Evolutionary conservation across 2,113 vertebrate species (phyloP).

Genomic region (Varanus salvator): DNA sequence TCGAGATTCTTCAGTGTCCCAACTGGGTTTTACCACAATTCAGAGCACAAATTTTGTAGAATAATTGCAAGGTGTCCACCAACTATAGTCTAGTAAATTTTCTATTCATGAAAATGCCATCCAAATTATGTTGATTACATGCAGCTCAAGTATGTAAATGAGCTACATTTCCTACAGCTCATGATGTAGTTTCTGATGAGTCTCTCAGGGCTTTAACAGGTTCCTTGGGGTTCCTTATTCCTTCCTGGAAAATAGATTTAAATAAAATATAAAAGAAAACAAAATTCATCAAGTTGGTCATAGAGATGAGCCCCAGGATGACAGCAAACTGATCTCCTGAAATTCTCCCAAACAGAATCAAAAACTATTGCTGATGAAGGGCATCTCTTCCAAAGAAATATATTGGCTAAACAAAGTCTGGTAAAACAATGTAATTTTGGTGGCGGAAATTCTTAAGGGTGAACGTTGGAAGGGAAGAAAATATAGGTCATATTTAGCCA

Average conservation of each 20-base stretch:
- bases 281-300: neutral
- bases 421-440: neutral
- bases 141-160: conserved; percentile 33
- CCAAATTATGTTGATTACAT: conserved; percentile 45
- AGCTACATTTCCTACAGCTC: conserved; percentile 21
- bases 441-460: neutral
- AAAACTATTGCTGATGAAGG: neutral
- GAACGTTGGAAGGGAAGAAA: neutral
- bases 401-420: neutral
- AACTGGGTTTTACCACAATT: neutral
- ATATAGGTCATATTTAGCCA: neutral
- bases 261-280: neutral
- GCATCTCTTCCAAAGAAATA: neutral
- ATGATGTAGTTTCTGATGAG: conserved; percentile 32
- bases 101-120: conserved; percentile 18
- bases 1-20: neutral
- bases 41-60: neutral
- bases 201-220: conserved; percentile 14
- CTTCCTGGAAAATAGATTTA: neutral
- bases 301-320: neutral
- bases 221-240: neutral
- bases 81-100: conserved; percentile 4
- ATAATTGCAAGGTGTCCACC: conserved; percentile 29
- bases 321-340: neutral
- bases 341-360: neutral